Percentiles rank a stretch among this genome's conserved stretches.
These are phyloP conservation scores for Drosophila ogumai DNA, from an alignment of 1,140 invertebrate genomes.

Conservation along the genomic window DNA sequence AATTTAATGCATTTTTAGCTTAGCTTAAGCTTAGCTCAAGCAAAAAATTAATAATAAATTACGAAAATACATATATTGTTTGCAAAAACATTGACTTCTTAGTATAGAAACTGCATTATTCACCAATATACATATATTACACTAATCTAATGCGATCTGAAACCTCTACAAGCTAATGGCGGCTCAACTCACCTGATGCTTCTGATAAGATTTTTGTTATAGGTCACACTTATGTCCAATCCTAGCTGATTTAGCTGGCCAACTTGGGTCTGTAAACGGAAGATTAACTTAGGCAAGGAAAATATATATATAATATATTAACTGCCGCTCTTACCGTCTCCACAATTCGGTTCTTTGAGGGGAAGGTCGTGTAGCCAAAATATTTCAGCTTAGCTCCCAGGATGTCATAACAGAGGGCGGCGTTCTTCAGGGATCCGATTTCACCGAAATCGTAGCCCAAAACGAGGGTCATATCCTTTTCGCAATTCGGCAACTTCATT, in stretches of 20 bases:
- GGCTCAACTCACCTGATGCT: constrained; percentile 17
- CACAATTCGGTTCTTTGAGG: constrained; percentile 12
- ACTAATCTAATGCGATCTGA: not conserved
- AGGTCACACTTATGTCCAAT: constrained; percentile 27
- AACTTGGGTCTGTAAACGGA: constrained; percentile 19
- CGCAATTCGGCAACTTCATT: constrained; percentile 22
- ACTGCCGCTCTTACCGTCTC: constrained; percentile 8
- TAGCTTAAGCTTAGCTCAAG: not conserved
- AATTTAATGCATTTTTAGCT: too few species aligned
- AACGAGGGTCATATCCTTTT: constrained; percentile 40
- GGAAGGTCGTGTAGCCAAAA: constrained; percentile 41
- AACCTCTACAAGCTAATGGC: not conserved
- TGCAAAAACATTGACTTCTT: too few species aligned
- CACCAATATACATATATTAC: too few species aligned
- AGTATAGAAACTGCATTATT: too few species aligned
- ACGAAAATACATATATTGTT: not conserved
- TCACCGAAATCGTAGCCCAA: constrained; percentile 14
- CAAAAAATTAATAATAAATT: not conserved
- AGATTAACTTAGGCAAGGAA: not conserved
- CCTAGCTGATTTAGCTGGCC: constrained; percentile 43
- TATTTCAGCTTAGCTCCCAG: constrained; percentile 26
- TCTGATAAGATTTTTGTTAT: constrained; percentile 11
- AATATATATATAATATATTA: too few species aligned
- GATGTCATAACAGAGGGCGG: constrained; percentile 51
- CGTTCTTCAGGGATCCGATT: constrained; percentile 14